A percentile compares a stretch with the other conserved stretches of the same genome.
phyloP scores from a whole-genome alignment of 2,888 invertebrate genomes.

The Lasioglossum pauxillum region DNA sequence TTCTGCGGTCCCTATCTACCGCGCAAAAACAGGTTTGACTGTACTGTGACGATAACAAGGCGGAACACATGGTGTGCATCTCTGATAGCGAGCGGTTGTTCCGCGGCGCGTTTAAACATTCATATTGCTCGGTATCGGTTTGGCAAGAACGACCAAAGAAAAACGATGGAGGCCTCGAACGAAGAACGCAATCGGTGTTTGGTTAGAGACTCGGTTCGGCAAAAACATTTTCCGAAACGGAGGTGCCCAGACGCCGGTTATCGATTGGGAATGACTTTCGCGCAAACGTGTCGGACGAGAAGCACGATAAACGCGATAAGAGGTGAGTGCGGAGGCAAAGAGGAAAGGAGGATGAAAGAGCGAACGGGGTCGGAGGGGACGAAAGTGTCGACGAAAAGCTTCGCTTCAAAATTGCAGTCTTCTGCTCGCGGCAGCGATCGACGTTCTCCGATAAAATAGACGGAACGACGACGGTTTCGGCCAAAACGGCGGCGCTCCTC shows the following conservation, averaged over 20 bases:
- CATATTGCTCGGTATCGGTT: background rate
- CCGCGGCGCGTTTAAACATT: slow-evolving; percentile 15
- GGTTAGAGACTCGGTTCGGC: slow-evolving; percentile 30
- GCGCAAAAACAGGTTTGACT: no score
- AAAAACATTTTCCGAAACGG: slow-evolving; percentile 53
- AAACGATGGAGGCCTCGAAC: background rate
- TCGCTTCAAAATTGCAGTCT: slow-evolving; percentile 79
- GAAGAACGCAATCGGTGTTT: slow-evolving; percentile 31
- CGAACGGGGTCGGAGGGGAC: slow-evolving; percentile 29
- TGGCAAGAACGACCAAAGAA: background rate
- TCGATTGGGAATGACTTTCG: slow-evolving; percentile 72
- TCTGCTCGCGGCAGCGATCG: slow-evolving; percentile 68
- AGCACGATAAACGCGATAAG: slow-evolving; percentile 71
- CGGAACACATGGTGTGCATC: background rate
- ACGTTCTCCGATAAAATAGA: slow-evolving; percentile 71
- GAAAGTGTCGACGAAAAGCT: slow-evolving; percentile 67
- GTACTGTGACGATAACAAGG: background rate
- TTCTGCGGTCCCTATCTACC: no score
- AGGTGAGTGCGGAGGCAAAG: slow-evolving; percentile 37
- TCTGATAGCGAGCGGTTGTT: background rate
- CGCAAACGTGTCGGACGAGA: slow-evolving; percentile 71
- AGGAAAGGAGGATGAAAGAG: slow-evolving; percentile 34
- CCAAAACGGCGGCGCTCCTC: slow-evolving; percentile 41
- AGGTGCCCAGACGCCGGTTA: slow-evolving; percentile 64
- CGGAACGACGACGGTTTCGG: slow-evolving; percentile 51